Conservation (phyloP, 2,888 invertebrate genomes). For the Meandrusa payeni region DNA sequence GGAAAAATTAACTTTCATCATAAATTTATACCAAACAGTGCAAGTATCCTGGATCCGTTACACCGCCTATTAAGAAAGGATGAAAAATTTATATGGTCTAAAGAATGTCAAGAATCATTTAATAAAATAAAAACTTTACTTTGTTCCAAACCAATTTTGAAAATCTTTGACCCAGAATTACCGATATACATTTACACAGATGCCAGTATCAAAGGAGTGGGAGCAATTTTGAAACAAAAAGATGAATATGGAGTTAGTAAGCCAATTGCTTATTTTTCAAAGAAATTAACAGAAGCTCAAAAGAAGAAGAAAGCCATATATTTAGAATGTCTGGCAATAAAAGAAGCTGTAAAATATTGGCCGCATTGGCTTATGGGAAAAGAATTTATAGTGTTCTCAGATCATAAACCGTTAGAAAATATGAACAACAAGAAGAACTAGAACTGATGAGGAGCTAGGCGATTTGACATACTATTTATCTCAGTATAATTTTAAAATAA, state of each 20-base stretch:
- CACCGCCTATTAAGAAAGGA: slow-evolving; percentile 23
- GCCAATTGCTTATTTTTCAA: slow-evolving; percentile 21
- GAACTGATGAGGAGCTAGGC: slow-evolving; percentile 26
- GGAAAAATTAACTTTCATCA: slow-evolving; percentile 33
- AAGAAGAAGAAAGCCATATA: slow-evolving; percentile 30
- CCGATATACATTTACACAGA: slow-evolving; percentile 25
- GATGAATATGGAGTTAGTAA: slow-evolving; percentile 20
- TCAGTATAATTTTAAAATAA: slow-evolving; percentile 29
- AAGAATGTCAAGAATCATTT: slow-evolving; percentile 22
- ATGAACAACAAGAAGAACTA: slow-evolving; percentile 26
- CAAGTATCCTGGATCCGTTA: slow-evolving; percentile 23
- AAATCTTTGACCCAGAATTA: slow-evolving; percentile 22
- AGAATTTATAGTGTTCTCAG: slow-evolving; percentile 27
- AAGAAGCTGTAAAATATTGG: slow-evolving; percentile 30
- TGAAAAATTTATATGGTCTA: slow-evolving; percentile 16
- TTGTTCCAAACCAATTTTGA: slow-evolving; percentile 26
- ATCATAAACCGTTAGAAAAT: slow-evolving; percentile 29
- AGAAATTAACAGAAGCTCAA: slow-evolving; percentile 24
- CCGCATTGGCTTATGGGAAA: slow-evolving; percentile 30
- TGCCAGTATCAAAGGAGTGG: slow-evolving; percentile 20
- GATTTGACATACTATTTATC: slow-evolving; percentile 28
- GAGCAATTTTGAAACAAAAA: slow-evolving; percentile 26
- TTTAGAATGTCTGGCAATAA: slow-evolving; percentile 30
- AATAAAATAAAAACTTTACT: slow-evolving; percentile 22
- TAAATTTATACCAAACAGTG: slow-evolving; percentile 10